Percentiles rank a stretch among this genome's conserved stretches.
Evolutionary conservation across 2,113 vertebrate genomes (phyloP).

Genomic region (Sardina pilchardus): DNA sequence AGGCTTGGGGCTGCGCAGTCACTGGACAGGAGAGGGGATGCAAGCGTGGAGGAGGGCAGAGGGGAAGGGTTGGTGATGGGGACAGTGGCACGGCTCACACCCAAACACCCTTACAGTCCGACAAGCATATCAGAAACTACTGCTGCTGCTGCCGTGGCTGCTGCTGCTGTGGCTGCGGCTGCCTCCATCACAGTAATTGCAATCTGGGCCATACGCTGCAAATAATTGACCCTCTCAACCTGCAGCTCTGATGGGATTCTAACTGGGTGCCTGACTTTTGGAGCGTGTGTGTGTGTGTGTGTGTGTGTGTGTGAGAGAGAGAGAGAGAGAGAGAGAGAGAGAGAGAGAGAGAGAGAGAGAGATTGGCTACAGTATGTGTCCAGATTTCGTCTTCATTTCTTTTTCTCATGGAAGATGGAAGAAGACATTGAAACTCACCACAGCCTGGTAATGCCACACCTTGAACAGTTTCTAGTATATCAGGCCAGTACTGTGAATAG

Average conservation of each 20-base stretch:
- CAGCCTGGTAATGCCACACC: not conserved
- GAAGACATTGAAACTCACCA: not conserved
- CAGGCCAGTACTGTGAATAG: not conserved
- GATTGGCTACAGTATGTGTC: not conserved
- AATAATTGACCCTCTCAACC: conserved; percentile 55
- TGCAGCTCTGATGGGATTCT: conserved; percentile 55
- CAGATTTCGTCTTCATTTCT: not conserved
- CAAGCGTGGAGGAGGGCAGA: not conserved
- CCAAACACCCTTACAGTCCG: conserved; percentile 35
- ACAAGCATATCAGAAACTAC: conserved; percentile 11
- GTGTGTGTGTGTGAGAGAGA: conserved; percentile 29
- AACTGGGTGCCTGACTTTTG: conserved; percentile 46
- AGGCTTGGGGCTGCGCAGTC: conserved; percentile 49
- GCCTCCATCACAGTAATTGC: conserved; percentile 46
- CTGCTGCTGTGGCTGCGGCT: not conserved
- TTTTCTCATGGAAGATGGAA: not conserved
- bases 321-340: not conserved
- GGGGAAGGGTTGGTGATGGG: not conserved
- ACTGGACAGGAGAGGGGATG: conserved; percentile 33
- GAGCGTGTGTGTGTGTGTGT: conserved; percentile 21
- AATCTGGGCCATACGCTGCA: conserved; percentile 54
- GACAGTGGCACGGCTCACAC: conserved; percentile 42
- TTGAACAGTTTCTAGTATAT: not conserved
- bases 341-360: not conserved
- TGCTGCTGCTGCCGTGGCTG: conserved; percentile 11